Percentiles rank a stretch among this genome's conserved stretches.
Evolutionary conservation across 2,888 invertebrate species (phyloP).

Genomic region (Polylopha cassiicola): DNA sequence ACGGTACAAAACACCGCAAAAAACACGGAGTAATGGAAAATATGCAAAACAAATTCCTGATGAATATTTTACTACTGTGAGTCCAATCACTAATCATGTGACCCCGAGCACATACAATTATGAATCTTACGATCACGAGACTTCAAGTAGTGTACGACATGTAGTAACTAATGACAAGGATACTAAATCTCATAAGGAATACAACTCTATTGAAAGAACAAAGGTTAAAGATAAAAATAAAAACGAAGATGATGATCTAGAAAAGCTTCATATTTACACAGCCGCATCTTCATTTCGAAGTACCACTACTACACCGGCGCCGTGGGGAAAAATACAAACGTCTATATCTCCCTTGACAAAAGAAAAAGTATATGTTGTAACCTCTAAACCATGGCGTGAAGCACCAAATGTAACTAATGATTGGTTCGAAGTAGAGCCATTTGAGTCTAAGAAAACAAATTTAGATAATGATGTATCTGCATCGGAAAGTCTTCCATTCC

Average conservation of each 20-base stretch:
- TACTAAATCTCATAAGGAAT: conserved; percentile 45
- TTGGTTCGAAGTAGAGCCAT: conserved; percentile 47
- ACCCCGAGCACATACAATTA: conserved; percentile 53
- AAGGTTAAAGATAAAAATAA: conserved; percentile 42
- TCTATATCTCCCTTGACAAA: conserved; percentile 86
- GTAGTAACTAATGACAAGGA: conserved; percentile 52
- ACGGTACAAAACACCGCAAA: conserved; percentile 63
- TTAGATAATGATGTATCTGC: conserved; percentile 39
- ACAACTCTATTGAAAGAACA: conserved; percentile 54
- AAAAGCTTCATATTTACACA: conserved; percentile 59
- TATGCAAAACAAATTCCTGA: conserved; percentile 87
- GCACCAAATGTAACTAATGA: conserved; percentile 42
- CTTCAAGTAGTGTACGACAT: conserved; percentile 66
- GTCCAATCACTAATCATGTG: conserved; percentile 53
- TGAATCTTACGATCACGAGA: conserved; percentile 68
- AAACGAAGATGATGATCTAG: conserved; percentile 41
- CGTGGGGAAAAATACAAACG: conserved; percentile 83
- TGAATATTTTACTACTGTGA: conserved; percentile 83
- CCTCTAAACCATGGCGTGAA: conserved; percentile 81
- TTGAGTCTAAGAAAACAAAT: conserved; percentile 54
- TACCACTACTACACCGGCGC: conserved; percentile 61
- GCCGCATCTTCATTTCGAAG: conserved; percentile 62
- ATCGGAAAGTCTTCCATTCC: conserved; percentile 53
- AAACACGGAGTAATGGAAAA: conserved; percentile 73
- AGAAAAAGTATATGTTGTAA: conserved; percentile 89